phyloP scores from a whole-genome alignment of 2,888 invertebrate genomes.

The Dusona sp. region DNA sequence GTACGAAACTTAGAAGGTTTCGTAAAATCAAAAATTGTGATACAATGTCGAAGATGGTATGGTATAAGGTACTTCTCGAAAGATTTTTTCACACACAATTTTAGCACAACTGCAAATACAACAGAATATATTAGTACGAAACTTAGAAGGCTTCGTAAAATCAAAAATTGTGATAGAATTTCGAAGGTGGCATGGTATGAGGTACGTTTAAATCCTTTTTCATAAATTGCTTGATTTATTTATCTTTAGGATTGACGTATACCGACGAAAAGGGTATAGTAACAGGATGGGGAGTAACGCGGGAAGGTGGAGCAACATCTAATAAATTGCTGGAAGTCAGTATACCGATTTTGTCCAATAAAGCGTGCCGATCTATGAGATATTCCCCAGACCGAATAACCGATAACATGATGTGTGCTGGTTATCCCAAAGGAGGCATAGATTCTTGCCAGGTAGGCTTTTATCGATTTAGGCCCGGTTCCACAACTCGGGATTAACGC shows the following conservation, averaged over 20 bases:
- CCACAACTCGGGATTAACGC: no score
- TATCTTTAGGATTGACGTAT: slow-evolving; percentile 82
- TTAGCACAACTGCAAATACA: no score
- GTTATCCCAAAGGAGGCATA: slow-evolving; percentile 89
- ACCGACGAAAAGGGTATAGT: slow-evolving; percentile 86
- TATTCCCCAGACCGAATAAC: slow-evolving; percentile 90
- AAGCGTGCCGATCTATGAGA: slow-evolving; percentile 88
- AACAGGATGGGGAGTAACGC: slow-evolving; percentile 92
- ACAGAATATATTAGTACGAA: no score
- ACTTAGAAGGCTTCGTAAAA: background rate
- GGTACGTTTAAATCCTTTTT: background rate
- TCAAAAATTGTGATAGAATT: background rate
- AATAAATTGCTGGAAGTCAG: slow-evolving; percentile 90
- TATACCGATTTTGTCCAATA: slow-evolving; percentile 90
- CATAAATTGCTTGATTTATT: slow-evolving; percentile 19
- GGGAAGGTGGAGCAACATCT: slow-evolving; percentile 90
- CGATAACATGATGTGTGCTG: slow-evolving; percentile 93
- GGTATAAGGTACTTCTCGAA: no score
- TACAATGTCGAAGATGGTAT: no score
- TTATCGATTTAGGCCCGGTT: no score
- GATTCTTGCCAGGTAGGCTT: slow-evolving; percentile 90
- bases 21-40: no score
- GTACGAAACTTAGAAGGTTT: no score
- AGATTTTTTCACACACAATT: no score
- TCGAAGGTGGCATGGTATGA: no score